Evolutionary conservation across 2,888 invertebrate species (phyloP).

Genomic region (Cheilosia soror): DNA sequence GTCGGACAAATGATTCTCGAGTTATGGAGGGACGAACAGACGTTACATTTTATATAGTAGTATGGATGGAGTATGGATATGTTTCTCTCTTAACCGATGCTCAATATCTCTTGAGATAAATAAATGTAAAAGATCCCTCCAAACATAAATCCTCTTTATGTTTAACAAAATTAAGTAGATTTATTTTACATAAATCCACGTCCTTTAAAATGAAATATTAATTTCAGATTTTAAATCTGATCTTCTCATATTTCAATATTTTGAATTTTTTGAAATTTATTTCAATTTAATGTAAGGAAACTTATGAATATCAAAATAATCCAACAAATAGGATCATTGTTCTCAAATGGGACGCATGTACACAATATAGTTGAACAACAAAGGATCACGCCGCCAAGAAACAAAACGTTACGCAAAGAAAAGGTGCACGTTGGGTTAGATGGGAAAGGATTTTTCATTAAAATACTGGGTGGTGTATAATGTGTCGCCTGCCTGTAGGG

Average conservation of each 20-base stretch:
- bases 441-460: conserved; percentile 33
- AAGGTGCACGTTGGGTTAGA: conserved; percentile 1
- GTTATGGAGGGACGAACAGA: too few relatives aligned
- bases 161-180: background rate
- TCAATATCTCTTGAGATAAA: too few relatives aligned
- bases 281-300: conserved; percentile 62
- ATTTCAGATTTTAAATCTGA: background rate
- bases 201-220: background rate
- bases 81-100: too few relatives aligned
- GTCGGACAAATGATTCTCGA: too few relatives aligned
- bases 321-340: conserved; percentile 60
- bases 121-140: too few relatives aligned
- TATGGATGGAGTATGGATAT: too few relatives aligned
- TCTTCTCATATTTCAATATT: conserved; percentile 57
- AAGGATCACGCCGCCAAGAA: conserved; percentile 62
- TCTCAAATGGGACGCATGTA: conserved; percentile 37
- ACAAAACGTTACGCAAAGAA: conserved; percentile 38
- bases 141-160: background rate
- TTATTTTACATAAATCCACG: background rate
- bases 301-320: conserved; percentile 65
- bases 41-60: too few relatives aligned
- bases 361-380: conserved; percentile 18
- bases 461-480: conserved; percentile 24
- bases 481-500: conserved; percentile 42
- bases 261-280: conserved; percentile 64